Conservation (phyloP, 2,888 invertebrate species). For the Asteroscopus sphinx region DNA sequence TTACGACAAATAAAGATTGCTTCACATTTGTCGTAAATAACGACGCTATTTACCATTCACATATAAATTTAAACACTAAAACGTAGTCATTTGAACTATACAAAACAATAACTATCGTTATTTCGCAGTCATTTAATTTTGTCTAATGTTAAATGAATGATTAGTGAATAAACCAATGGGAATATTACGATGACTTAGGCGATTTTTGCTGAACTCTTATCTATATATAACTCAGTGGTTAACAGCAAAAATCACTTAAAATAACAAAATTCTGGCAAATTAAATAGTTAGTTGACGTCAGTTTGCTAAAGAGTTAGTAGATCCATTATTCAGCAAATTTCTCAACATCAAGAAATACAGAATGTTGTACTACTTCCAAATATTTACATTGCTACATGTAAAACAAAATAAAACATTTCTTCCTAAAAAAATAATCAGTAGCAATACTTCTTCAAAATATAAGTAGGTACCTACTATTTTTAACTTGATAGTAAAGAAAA, state of each 20-base stretch:
- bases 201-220: not conserved
- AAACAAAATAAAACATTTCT: not conserved
- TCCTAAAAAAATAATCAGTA: constrained; percentile 10
- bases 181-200: not conserved
- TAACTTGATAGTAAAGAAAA: constrained; percentile 18
- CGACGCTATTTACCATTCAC: too few species aligned
- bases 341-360: not conserved
- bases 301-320: not conserved
- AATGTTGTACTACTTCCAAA: too few species aligned
- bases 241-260: constrained; percentile 11
- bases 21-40: too few species aligned
- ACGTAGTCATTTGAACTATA: too few species aligned
- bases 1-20: too few species aligned
- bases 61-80: too few species aligned
- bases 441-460: constrained; percentile 20
- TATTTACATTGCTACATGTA: too few species aligned
- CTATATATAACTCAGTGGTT: not conserved
- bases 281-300: not conserved
- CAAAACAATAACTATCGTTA: too few species aligned
- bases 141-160: not conserved
- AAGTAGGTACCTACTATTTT: constrained; percentile 23
- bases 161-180: too few species aligned
- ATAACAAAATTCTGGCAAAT: not conserved
- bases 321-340: too few species aligned
- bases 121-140: too few species aligned